phyloP scores from a whole-genome alignment of 2,797 vertebrate genomes.

The Salmo trutta region DNA sequence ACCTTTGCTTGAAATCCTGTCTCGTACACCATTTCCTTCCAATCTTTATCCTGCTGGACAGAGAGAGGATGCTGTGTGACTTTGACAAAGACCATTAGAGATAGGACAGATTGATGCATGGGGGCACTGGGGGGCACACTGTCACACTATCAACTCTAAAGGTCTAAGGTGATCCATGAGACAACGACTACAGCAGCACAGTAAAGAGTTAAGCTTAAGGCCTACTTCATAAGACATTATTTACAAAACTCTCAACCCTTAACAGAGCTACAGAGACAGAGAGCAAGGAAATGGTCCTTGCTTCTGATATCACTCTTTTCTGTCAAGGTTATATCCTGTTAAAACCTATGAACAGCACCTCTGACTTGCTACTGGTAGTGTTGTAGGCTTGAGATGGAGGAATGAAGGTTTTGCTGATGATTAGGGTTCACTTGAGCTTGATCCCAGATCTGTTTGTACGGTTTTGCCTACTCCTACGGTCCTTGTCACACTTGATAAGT shows the following conservation, averaged over 20 bases:
- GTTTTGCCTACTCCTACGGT: neutral
- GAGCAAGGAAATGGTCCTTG: neutral
- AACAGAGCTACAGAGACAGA: neutral
- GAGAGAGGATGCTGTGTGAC: constrained; percentile 5
- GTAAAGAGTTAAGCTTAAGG: no score
- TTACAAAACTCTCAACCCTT: neutral
- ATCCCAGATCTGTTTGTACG: neutral
- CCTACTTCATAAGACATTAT: no score
- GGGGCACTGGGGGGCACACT: neutral
- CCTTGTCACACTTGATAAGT: neutral
- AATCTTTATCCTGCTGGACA: constrained; percentile 85
- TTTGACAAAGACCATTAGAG: neutral
- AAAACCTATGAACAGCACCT: constrained; percentile 11
- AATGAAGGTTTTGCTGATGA: neutral
- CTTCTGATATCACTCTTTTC: neutral
- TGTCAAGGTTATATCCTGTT: constrained; percentile 4
- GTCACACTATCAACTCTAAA: neutral
- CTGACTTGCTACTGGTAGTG: constrained; percentile 2
- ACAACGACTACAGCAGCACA: neutral
- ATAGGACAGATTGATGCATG: neutral
- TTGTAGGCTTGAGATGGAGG: neutral
- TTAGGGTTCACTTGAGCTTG: neutral
- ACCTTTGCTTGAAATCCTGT: constrained; percentile 98
- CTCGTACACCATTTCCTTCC: constrained; percentile 93
- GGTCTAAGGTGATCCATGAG: neutral